phyloP scores from a whole-genome alignment of 1,140 invertebrate species.

The Reticulitermes speratus region DNA sequence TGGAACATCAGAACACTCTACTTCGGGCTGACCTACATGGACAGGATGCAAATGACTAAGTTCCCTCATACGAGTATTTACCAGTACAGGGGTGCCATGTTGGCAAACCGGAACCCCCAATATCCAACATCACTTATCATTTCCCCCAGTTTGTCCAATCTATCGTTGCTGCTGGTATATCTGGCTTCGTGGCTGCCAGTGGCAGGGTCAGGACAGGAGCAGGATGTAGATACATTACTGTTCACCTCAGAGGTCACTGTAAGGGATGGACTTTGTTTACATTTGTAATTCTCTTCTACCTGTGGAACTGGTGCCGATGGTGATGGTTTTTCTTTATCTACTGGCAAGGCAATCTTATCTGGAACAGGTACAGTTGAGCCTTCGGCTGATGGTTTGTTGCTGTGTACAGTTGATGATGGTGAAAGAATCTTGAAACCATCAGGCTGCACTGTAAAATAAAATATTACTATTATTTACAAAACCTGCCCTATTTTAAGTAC shows the following conservation, averaged over 20 bases:
- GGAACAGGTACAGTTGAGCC: not conserved
- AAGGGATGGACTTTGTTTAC: not conserved
- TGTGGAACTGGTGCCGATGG: not conserved
- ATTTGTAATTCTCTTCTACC: not conserved
- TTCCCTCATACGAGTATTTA: not conserved
- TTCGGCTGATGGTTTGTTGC: not conserved
- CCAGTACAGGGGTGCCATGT: not conserved
- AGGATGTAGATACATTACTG: not conserved
- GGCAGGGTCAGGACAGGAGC: constrained; percentile 4
- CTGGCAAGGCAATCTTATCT: not conserved
- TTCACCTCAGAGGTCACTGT: not conserved
- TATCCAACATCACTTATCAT: not conserved
- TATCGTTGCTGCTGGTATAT: not conserved
- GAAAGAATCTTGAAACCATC: not conserved
- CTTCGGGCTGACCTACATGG: not conserved
- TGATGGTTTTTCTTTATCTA: not conserved
- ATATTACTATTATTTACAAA: not conserved
- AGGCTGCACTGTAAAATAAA: constrained; percentile 7
- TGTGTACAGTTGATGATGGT: not conserved
- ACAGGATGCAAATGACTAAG: not conserved
- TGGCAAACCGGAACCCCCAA: constrained; percentile 5
- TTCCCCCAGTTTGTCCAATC: not conserved
- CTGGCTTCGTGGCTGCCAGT: not conserved
- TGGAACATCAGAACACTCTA: no score
- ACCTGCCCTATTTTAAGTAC: not conserved